A percentile compares a stretch with the other conserved stretches of the same genome.
Evolutionary conservation across 2,797 vertebrate genomes (phyloP).

Genomic region (Sphenopsis melanotis): DNA sequence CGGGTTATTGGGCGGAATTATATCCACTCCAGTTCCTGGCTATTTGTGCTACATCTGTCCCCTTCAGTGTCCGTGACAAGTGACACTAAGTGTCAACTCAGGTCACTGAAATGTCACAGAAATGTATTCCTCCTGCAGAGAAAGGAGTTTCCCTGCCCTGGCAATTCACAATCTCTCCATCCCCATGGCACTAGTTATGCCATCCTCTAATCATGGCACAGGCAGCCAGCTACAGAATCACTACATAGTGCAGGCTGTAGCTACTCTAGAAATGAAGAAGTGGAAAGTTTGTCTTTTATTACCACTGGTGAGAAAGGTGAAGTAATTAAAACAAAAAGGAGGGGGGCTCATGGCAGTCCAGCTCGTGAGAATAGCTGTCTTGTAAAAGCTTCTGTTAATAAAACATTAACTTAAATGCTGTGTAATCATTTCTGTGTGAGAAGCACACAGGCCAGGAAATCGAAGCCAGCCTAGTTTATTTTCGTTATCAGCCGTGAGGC

Average conservation of each 20-base stretch:
- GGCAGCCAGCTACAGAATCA: neutral
- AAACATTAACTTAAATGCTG: constrained; percentile 24
- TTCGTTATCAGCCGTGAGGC: neutral
- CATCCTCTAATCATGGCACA: neutral
- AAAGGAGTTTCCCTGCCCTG: neutral
- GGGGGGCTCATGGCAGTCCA: neutral
- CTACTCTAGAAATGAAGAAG: neutral
- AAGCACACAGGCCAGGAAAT: neutral
- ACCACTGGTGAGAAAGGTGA: neutral
- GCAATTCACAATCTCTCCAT: neutral
- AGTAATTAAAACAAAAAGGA: neutral
- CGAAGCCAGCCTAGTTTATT: neutral
- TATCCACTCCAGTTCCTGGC: neutral
- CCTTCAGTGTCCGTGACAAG: neutral
- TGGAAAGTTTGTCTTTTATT: neutral
- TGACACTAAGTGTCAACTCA: neutral
- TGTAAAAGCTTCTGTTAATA: constrained; percentile 35
- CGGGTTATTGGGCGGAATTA: neutral
- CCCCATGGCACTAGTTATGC: neutral
- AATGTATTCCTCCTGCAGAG: neutral
- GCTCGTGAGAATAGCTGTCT: neutral
- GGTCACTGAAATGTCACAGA: neutral
- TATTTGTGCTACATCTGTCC: neutral
- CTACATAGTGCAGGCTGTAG: neutral
- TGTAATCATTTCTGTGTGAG: neutral